Conservation (phyloP, 1,140 invertebrate genomes). For the Aphidius ervi region DNA sequence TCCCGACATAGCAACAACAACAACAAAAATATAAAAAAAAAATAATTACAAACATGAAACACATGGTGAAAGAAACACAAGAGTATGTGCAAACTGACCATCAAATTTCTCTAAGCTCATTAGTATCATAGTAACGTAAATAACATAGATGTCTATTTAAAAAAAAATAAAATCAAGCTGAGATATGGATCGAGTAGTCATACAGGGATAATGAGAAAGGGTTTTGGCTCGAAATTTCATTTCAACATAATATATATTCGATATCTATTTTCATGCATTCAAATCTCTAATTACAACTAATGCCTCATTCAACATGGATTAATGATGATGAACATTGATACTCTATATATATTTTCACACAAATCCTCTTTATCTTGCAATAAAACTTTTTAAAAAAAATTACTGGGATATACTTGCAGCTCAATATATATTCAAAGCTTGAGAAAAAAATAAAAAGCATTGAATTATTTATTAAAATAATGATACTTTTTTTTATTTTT, state of each 20-base stretch:
- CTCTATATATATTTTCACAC: too few species aligned
- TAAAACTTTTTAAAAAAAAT: too few species aligned
- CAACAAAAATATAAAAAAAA: neutral
- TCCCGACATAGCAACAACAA: constrained; percentile 5
- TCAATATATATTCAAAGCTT: too few species aligned
- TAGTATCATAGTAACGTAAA: constrained; percentile 24
- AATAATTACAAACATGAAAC: neutral
- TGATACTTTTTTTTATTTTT: too few species aligned
- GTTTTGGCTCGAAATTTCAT: neutral
- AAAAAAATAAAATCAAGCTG: too few species aligned
- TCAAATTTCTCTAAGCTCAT: constrained; percentile 23
- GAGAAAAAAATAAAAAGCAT: too few species aligned
- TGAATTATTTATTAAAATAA: too few species aligned
- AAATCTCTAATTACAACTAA: constrained; percentile 13
- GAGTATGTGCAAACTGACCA: constrained; percentile 17
- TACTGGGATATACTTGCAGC: too few species aligned
- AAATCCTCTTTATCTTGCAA: too few species aligned
- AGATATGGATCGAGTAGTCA: neutral
- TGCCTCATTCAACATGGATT: constrained; percentile 4
- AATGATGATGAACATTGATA: constrained; percentile 7
- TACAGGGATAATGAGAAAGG: neutral
- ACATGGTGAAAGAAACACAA: neutral
- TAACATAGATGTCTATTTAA: neutral
- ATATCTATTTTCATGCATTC: neutral
- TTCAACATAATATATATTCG: neutral